phyloP scores from a whole-genome alignment of 2,797 vertebrate species.

The Ctenopoma multispine region DNA sequence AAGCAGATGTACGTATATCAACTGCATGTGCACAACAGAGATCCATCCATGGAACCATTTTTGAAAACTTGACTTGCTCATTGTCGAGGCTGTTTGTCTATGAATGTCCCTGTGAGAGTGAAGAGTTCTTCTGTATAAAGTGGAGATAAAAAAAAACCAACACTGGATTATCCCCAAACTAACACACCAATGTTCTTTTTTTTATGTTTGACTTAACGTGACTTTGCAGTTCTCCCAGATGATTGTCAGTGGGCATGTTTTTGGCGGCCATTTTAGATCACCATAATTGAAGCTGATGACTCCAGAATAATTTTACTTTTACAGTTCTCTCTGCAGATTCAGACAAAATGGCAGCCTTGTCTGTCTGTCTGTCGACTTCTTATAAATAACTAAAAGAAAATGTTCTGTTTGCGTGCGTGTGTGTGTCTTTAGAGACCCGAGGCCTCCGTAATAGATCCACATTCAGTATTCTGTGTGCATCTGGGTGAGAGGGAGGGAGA shows the following conservation, averaged over 20 bases:
- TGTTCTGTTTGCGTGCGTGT: conserved; percentile 59
- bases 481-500: conserved; percentile 61
- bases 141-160: too few relatives aligned
- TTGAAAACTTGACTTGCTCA: too few relatives aligned
- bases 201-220: neutral
- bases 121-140: too few relatives aligned
- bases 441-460: conserved; percentile 69
- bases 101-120: too few relatives aligned
- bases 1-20: too few relatives aligned
- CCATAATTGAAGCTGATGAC: conserved; percentile 39
- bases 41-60: too few relatives aligned
- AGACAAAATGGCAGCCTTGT: conserved; percentile 64
- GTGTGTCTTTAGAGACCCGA: conserved; percentile 66
- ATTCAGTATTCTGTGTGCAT: conserved; percentile 78
- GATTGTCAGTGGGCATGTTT: neutral
- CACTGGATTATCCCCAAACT: too few relatives aligned
- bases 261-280: conserved; percentile 61
- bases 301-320: conserved; percentile 47
- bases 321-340: conserved; percentile 46
- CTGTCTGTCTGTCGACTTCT: conserved; percentile 51
- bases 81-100: too few relatives aligned
- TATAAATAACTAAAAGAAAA: conserved; percentile 72
- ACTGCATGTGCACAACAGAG: too few relatives aligned
- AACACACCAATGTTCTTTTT: too few relatives aligned
- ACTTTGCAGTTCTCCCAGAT: neutral